These are phyloP conservation scores for Eumaeus atala DNA, from an alignment of 1,140 invertebrate species.

Conservation along the genomic window DNA sequence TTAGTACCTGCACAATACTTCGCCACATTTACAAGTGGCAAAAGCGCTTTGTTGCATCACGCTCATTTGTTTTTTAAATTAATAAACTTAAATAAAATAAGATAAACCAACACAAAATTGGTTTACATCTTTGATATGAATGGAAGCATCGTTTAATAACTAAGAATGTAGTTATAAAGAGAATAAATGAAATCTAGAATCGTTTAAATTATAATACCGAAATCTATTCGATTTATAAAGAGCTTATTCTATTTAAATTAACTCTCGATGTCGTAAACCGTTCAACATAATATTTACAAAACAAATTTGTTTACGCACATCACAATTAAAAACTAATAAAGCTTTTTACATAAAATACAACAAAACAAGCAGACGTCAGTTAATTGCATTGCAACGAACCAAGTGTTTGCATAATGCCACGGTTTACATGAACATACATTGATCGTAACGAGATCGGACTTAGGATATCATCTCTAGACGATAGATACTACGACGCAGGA, in stretches of 20 bases:
- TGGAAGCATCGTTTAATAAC: conserved; percentile 71
- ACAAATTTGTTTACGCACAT: conserved; percentile 47
- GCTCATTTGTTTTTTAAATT: conserved; percentile 58
- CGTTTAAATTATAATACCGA: conserved; percentile 15
- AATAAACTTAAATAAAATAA: conserved; percentile 55
- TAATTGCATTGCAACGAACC: conserved; percentile 63
- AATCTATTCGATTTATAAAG: conserved; percentile 23
- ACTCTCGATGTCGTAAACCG: conserved; percentile 40
- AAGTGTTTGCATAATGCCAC: conserved; percentile 62
- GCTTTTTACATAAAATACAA: conserved; percentile 69
- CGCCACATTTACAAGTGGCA: conserved; percentile 54
- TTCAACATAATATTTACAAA: conserved; percentile 63
- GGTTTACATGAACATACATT: conserved; percentile 60
- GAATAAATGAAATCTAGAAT: conserved; percentile 30
- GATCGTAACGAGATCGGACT: conserved; percentile 70
- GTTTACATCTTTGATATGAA: conserved; percentile 71
- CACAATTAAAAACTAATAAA: conserved; percentile 61
- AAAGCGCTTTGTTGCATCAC: conserved; percentile 67
- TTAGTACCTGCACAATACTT: conserved; percentile 45
- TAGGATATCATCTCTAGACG: conserved; percentile 69
- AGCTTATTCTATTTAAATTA: conserved; percentile 18
- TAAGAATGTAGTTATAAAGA: conserved; percentile 45
- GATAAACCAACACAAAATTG: conserved; percentile 66
- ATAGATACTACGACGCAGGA: conserved; percentile 51
- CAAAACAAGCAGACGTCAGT: conserved; percentile 49